Base-by-base conservation (phyloP, 2,113 vertebrate genomes). In the Melanotaenia duboulayi region DNA sequence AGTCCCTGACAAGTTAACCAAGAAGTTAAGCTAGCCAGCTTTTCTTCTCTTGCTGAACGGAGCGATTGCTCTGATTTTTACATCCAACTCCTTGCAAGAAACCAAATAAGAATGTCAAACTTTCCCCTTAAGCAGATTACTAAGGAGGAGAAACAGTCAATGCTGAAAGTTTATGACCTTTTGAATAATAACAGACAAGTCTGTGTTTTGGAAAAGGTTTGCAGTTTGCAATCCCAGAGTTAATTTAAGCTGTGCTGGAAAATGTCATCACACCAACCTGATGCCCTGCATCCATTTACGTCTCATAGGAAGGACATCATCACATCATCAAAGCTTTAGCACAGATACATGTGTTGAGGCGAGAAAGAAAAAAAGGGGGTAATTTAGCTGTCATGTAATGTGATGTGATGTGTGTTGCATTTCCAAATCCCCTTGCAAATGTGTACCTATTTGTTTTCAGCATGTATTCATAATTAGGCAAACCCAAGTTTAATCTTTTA, bases 391-490 rank as follows among this genome's bases (percentile, higher is more conserved):
- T 62, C 69, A 39, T 66, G 35, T 55, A 40, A 54, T 56, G 66
- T 65, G 66, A 46, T 46, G 44, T 62, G 71, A 74, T 57, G 68
- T 46, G 6, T 20, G 46, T 69, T 71, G 23, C 6, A 35, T 61
- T 86, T 77, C 70, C 86, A 86, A 87, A 76, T 88, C 84, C 82
- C 79, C 39, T 12, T 83, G 71, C 75, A 74, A 73, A 79, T 59
- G 64, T 78, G 74, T 60, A 37, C 52, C 51, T 73, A 75, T 87
- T 88, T 87, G 80, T 74, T 44, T 70, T 60, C 20, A 60, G 77
- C 65, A 37, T 89, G 82, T 84, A 84, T 89, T 78, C 73, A 65
- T 88, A 87, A 90, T 85, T 80, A 87, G 78, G 55, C 52, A 73
- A 90, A 82, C 65, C 74, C 52, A 44, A 57, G 64, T 35, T 78